Base-by-base conservation (phyloP, 2,888 invertebrate species). In the Theretra japonica region DNA sequence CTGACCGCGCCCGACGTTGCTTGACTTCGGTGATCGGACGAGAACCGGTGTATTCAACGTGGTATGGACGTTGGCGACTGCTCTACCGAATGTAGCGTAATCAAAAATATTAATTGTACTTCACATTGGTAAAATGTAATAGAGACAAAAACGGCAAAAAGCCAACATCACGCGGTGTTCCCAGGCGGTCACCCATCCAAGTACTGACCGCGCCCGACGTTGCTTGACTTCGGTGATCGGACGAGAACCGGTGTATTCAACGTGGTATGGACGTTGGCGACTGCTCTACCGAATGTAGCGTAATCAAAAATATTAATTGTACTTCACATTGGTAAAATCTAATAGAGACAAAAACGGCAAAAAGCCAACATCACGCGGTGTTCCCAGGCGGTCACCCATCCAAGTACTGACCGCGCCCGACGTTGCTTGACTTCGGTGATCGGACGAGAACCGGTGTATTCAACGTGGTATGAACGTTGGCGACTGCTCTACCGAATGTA, bases 381-480 rank as follows among this genome's bases (percentile, higher is more conserved):
- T 90, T 90, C 90, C 90, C 90, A 90, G 88, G 90, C 90, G 90
- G 91, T 92, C 92, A 92, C 91, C 91, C 92, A 92, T 91, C 91
- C 90, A 92, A 91, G 91, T 92, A 92, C 91, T 92, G 90, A 92
- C 88, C 88, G 83, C 91, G 91, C 91, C 92, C 91, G 89, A 91
- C 87, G 91, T 90, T 91, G 90, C 91, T 92, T 92, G 90, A 91
- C 90, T 91, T 91, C 92, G 90, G 92, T 92, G 92, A 92, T 92
- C 92, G 90, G 91, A 92, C 90, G 91, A 92, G 91, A 92, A 90
- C 90, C 91, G 88, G 90, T 89, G 89, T 87, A 56, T 71, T 71
- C 71, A 71, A 71, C 71, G 65, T 71, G 57, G 71, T 71, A 71
- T 71, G 71, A 68, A 65, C 71, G 71, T 71, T 71, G 71, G 71